These are phyloP conservation scores for Tringa solitaria DNA, from an alignment of 2,113 vertebrate species.

Conservation along the genomic window DNA sequence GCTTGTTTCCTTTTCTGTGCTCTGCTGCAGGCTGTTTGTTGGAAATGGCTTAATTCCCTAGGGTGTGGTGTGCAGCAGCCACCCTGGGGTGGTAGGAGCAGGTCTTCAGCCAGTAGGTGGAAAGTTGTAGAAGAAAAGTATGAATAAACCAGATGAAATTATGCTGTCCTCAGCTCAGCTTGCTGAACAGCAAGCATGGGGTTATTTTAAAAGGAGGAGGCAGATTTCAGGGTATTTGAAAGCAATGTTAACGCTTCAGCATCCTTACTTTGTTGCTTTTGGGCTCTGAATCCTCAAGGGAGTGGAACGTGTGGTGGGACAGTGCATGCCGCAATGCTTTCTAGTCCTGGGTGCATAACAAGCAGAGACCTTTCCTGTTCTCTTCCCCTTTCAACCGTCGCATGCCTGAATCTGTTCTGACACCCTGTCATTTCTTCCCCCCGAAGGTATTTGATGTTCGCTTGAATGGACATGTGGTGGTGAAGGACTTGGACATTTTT, in stretches of 20 bases:
- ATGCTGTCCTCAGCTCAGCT: neutral
- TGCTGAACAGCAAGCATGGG: neutral
- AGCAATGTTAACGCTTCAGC: neutral
- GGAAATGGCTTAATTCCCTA: neutral
- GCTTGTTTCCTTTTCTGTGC: conserved; percentile 2
- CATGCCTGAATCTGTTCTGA: neutral
- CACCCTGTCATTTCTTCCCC: conserved; percentile 9
- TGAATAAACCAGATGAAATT: neutral
- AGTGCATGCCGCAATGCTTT: neutral
- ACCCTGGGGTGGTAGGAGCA: neutral
- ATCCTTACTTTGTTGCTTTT: neutral
- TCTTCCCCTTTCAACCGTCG: neutral
- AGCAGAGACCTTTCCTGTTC: neutral
- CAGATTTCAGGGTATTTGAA: neutral
- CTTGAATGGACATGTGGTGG: conserved; percentile 92
- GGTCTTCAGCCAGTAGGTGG: neutral
- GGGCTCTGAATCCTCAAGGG: neutral
- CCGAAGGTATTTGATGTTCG: conserved; percentile 95
- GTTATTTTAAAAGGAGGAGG: neutral
- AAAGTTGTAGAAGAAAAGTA: neutral
- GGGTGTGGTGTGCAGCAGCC: neutral
- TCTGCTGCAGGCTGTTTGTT: neutral
- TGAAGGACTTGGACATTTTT: conserved; percentile 98
- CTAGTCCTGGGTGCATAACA: neutral
- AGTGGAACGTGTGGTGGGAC: neutral